Evolutionary conservation across 2,888 invertebrate genomes (phyloP).

Genomic region (Amphipoea lucens): DNA sequence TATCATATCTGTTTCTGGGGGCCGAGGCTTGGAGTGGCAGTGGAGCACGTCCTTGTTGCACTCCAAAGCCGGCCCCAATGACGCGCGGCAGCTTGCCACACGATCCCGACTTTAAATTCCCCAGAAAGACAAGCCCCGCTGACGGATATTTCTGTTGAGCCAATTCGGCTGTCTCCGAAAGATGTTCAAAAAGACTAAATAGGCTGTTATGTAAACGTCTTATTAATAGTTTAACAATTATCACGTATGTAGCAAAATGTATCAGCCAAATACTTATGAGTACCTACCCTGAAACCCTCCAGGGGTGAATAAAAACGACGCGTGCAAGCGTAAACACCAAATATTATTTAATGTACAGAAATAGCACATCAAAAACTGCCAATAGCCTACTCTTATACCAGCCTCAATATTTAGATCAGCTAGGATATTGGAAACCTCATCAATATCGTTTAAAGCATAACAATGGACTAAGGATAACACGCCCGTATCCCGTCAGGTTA

Average conservation of each 20-base stretch:
- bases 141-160: too few relatives aligned
- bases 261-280: background rate
- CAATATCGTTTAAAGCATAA: conserved; percentile 45
- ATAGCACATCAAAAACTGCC: conserved; percentile 4
- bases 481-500: conserved; percentile 47
- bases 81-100: too few relatives aligned
- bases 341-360: background rate
- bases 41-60: too few relatives aligned
- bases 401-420: conserved; percentile 23
- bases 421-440: conserved; percentile 38
- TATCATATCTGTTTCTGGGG: too few relatives aligned
- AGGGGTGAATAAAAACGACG: background rate
- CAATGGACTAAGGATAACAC: conserved; percentile 50
- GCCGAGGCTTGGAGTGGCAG: too few relatives aligned
- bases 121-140: too few relatives aligned
- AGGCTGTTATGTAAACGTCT: background rate
- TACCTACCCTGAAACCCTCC: background rate
- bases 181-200: too few relatives aligned
- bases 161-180: too few relatives aligned
- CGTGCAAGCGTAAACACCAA: background rate
- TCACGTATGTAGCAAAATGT: background rate
- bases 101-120: too few relatives aligned
- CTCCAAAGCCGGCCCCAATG: too few relatives aligned
- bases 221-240: background rate
- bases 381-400: background rate